Evolutionary conservation across 2,888 invertebrate species (phyloP).

Genomic region (Chelonus formosanus): DNA sequence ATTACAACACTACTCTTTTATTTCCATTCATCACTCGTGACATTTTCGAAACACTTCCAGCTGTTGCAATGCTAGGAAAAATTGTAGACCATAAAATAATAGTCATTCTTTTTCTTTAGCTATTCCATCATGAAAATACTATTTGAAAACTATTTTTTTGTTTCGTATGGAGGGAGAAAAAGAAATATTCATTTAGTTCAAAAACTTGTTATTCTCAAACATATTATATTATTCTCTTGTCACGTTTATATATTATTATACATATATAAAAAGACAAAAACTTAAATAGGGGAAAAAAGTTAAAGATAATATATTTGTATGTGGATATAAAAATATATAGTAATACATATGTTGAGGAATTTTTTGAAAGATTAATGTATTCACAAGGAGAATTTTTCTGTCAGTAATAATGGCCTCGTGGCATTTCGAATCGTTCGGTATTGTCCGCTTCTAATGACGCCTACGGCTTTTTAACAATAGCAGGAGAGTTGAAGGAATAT

Average conservation of each 20-base stretch:
- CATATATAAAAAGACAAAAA: too few relatives aligned
- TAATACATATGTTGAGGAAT: conserved; percentile 3
- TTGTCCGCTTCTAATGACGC: conserved; percentile 28
- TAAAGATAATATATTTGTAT: too few relatives aligned
- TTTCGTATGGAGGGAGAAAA: neutral
- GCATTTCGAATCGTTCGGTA: conserved; percentile 23
- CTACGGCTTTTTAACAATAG: conserved; percentile 27
- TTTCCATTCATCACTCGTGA: conserved; percentile 3
- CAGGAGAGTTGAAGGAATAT: conserved; percentile 12
- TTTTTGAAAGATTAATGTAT: conserved; percentile 18
- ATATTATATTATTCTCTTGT: too few relatives aligned
- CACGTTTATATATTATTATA: too few relatives aligned
- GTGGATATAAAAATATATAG: too few relatives aligned
- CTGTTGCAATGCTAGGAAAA: neutral
- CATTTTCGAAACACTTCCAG: conserved; percentile 4
- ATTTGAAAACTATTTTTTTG: conserved; percentile 9
- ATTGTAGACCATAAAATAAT: neutral
- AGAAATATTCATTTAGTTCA: conserved; percentile 3
- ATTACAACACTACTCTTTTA: conserved; percentile 5
- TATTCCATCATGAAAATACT: conserved; percentile 11
- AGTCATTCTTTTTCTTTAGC: neutral
- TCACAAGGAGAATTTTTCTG: conserved; percentile 2
- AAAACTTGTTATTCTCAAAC: too few relatives aligned
- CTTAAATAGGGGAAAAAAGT: too few relatives aligned
- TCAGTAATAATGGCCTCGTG: conserved; percentile 25